These are phyloP conservation scores for Protaetia brevitarsis DNA, from an alignment of 1,140 invertebrate species.

Conservation along the genomic window DNA sequence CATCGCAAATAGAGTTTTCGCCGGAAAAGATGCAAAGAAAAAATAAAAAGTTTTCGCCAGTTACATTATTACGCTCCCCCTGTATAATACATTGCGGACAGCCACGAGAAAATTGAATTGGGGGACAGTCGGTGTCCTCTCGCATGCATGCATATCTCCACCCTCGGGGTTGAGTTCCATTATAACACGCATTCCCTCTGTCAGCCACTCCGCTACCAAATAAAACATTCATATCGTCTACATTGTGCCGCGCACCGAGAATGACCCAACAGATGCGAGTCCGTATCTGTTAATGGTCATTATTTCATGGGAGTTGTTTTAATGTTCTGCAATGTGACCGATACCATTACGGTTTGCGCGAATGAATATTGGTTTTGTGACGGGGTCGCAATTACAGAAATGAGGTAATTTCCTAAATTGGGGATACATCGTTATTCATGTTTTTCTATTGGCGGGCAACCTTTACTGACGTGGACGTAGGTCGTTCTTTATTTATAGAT, in stretches of 20 bases:
- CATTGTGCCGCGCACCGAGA: constrained; percentile 12
- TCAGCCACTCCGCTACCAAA: constrained; percentile 21
- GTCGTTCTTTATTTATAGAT: background rate
- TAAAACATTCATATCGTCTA: constrained; percentile 28
- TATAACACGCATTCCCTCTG: constrained; percentile 25
- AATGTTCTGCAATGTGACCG: constrained; percentile 25
- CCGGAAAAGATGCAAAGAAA: background rate
- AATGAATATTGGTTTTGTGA: constrained; percentile 15
- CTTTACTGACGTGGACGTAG: background rate
- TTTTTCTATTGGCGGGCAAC: background rate
- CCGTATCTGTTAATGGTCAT: constrained; percentile 33
- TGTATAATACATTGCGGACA: constrained; percentile 19
- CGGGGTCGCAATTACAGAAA: constrained; percentile 10
- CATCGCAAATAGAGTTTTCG: constrained; percentile 2
- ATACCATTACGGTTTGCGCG: constrained; percentile 16
- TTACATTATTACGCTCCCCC: constrained; percentile 12
- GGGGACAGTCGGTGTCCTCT: constrained; percentile 26
- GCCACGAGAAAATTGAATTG: constrained; percentile 27
- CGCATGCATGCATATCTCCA: constrained; percentile 24
- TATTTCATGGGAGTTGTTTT: constrained; percentile 36
- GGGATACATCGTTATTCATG: background rate
- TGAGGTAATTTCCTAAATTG: background rate
- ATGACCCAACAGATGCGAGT: constrained; percentile 25
- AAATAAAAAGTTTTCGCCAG: constrained; percentile 11
- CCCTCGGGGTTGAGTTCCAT: constrained; percentile 24